Percentiles rank a stretch among this genome's conserved stretches.
phyloP scores from a whole-genome alignment of 2,113 vertebrate genomes.

The Suricata suricatta region DNA sequence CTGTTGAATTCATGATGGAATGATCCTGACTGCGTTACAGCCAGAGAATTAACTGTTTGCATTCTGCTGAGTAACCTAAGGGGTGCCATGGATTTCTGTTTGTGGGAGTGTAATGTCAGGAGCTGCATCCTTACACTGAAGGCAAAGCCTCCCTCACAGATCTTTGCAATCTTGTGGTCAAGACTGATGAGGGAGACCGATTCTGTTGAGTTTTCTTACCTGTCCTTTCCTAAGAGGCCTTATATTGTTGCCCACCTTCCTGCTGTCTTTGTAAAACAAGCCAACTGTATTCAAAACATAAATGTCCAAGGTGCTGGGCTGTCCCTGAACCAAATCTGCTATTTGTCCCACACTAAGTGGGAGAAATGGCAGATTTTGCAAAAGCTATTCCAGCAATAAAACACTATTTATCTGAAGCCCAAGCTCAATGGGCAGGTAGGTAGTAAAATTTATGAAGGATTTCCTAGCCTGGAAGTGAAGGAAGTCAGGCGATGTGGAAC shows the following conservation, averaged over 20 bases:
- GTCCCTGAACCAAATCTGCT: not conserved
- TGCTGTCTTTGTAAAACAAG: not conserved
- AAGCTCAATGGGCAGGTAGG: not conserved
- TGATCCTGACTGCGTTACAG: not conserved
- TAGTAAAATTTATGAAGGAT: not conserved
- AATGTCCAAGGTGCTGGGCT: not conserved
- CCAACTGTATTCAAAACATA: not conserved
- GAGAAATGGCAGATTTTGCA: not conserved
- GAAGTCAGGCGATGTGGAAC: not conserved
- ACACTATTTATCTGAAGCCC: not conserved
- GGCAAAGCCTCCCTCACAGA: not conserved
- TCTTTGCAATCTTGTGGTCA: not conserved
- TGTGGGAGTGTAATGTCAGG: not conserved
- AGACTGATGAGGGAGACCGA: not conserved
- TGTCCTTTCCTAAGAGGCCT: not conserved
- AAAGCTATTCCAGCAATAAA: not conserved
- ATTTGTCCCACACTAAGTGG: not conserved
- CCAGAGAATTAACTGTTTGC: constrained; percentile 1
- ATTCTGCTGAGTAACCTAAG: constrained; percentile 35
- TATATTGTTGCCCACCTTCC: not conserved
- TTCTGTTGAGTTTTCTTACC: not conserved
- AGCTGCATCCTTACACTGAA: not conserved
- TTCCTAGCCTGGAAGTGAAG: not conserved
- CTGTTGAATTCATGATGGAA: not conserved
- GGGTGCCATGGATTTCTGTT: constrained; percentile 32